phyloP scores from a whole-genome alignment of 1,140 invertebrate species.

The Cheumatopsyche charites region DNA sequence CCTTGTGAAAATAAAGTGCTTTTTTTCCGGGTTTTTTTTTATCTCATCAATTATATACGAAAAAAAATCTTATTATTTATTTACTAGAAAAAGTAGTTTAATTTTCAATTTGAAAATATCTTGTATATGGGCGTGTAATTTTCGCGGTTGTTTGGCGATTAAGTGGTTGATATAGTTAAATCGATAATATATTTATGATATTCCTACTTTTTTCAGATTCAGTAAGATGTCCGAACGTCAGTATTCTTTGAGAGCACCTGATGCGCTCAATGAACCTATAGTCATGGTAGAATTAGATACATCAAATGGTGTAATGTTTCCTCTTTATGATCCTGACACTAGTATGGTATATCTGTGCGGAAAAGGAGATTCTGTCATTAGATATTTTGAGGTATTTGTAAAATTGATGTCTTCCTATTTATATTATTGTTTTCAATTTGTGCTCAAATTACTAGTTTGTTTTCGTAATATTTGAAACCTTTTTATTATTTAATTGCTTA shows the following conservation, averaged over 20 bases:
- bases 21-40: too few relatives aligned
- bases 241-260: slow-evolving; percentile 89
- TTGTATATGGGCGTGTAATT: too few relatives aligned
- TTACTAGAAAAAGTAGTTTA: too few relatives aligned
- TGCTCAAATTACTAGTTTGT: not conserved
- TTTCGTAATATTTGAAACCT: too few relatives aligned
- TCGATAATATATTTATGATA: not conserved
- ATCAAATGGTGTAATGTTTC: slow-evolving; percentile 97
- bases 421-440: not conserved
- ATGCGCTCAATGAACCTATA: slow-evolving; percentile 89
- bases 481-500: slow-evolving; percentile 10
- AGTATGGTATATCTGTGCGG: slow-evolving; percentile 96
- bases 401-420: not conserved
- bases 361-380: slow-evolving; percentile 87
- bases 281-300: slow-evolving; percentile 96
- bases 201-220: slow-evolving; percentile 63
- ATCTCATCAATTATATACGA: too few relatives aligned
- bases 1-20: too few relatives aligned
- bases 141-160: not conserved
- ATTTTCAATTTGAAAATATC: too few relatives aligned
- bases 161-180: too few relatives aligned
- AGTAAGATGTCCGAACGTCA: slow-evolving; percentile 95
- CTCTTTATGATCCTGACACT: slow-evolving; percentile 96
- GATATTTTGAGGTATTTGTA: slow-evolving; percentile 68
- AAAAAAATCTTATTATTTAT: too few relatives aligned